These are phyloP conservation scores for Melanocharis versteri DNA, from an alignment of 2,113 vertebrate species.

Conservation along the genomic window DNA sequence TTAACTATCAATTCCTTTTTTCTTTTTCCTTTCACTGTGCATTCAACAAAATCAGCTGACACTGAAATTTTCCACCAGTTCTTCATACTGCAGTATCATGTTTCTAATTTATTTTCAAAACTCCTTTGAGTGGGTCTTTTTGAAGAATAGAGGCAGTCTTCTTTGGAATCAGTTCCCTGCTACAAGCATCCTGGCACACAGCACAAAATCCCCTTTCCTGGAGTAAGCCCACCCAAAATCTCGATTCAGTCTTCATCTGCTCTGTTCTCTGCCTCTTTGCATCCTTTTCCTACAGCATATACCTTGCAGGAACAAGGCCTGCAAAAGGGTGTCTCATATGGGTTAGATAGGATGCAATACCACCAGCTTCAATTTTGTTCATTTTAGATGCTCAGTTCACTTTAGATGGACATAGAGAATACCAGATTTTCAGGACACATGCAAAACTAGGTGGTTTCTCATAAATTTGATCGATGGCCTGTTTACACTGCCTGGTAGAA, in stretches of 20 bases:
- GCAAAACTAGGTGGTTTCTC: not conserved
- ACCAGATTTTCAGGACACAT: not conserved
- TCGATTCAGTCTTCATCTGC: not conserved
- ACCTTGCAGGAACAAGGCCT: not conserved
- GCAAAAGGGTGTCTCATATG: not conserved
- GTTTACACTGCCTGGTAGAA: not conserved
- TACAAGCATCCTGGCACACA: not conserved
- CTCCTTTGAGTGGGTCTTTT: not conserved
- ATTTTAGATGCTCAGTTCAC: not conserved
- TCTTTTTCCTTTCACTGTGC: not conserved
- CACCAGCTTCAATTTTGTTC: not conserved
- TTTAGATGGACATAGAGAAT: not conserved
- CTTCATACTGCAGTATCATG: not conserved
- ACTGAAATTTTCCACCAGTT: not conserved
- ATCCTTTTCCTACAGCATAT: not conserved
- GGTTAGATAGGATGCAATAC: not conserved
- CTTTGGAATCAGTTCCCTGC: not conserved
- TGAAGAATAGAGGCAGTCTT: constrained; percentile 11
- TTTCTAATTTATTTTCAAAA: constrained; percentile 55
- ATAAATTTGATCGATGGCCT: not conserved
- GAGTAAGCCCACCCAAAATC: not conserved
- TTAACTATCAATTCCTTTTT: constrained; percentile 29
- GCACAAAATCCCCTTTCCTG: not conserved
- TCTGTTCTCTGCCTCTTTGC: not conserved
- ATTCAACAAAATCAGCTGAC: constrained; percentile 42